These are phyloP conservation scores for Echiichthys vipera DNA, from an alignment of 2,797 vertebrate genomes.

Conservation along the genomic window DNA sequence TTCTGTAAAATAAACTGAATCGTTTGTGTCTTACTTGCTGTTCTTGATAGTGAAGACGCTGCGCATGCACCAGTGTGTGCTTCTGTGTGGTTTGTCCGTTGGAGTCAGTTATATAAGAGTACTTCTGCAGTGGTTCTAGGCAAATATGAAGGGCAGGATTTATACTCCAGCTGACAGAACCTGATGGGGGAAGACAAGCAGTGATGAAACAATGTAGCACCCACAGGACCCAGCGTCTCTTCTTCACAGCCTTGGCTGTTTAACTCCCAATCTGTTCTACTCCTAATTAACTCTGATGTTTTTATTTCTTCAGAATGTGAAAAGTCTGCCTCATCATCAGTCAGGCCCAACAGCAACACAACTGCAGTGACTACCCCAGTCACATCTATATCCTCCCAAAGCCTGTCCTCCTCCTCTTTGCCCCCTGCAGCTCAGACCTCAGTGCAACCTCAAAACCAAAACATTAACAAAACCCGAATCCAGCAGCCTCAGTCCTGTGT, in stretches of 20 bases:
- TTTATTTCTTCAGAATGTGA: conserved; percentile 71
- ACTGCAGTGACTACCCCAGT: conserved; percentile 49
- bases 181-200: conserved; percentile 70
- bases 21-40: conserved; percentile 6
- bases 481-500: conserved; percentile 67
- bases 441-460: conserved; percentile 62
- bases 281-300: conserved; percentile 44
- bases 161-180: conserved; percentile 91
- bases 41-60: conserved; percentile 29
- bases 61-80: conserved; percentile 30
- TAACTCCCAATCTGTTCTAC: conserved; percentile 24
- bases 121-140: conserved; percentile 63
- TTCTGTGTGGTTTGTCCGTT: conserved; percentile 36
- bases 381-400: conserved; percentile 58
- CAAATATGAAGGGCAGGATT: conserved; percentile 84
- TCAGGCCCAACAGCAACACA: conserved; percentile 37
- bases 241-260: conserved; percentile 42
- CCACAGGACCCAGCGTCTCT: conserved; percentile 46
- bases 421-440: conserved; percentile 48
- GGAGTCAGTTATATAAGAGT: conserved; percentile 75
- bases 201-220: conserved; percentile 59
- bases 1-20: conserved; percentile 20
- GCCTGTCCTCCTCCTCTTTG: conserved; percentile 39
- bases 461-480: conserved; percentile 42
- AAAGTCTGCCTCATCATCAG: conserved; percentile 55